Evolutionary conservation across 1,140 invertebrate genomes (phyloP).

Genomic region (Hycleus cichorii): DNA sequence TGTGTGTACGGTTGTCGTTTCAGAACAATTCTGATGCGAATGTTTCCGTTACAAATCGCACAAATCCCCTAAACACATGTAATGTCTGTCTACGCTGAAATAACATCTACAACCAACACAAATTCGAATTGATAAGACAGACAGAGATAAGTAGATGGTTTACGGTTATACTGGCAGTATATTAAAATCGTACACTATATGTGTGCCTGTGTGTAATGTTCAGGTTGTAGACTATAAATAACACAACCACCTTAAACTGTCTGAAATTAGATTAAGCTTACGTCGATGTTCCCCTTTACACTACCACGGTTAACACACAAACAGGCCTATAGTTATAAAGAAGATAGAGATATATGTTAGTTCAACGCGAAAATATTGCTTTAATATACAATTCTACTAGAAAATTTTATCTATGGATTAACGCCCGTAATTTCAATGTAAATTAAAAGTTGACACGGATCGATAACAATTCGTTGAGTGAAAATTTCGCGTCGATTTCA

Average conservation of each 20-base stretch:
- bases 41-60: constrained; percentile 8
- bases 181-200: not conserved
- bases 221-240: constrained; percentile 15
- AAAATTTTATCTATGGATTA: too few species aligned
- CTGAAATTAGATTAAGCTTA: constrained; percentile 10
- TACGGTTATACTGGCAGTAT: not conserved
- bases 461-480: too few species aligned
- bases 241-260: constrained; percentile 15
- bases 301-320: constrained; percentile 3
- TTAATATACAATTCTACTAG: too few species aligned
- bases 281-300: constrained; percentile 5
- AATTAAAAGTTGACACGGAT: too few species aligned
- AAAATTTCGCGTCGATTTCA: too few species aligned
- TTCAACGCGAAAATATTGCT: too few species aligned
- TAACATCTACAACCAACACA: not conserved
- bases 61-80: constrained; percentile 7
- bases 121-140: not conserved
- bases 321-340: constrained; percentile 8
- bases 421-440: too few species aligned
- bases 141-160: not conserved
- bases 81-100: constrained; percentile 2
- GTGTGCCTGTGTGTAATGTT: constrained; percentile 2
- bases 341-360: too few species aligned
- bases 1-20: not conserved
- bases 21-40: constrained; percentile 1